A percentile compares a stretch with the other conserved stretches of the same genome.
Evolutionary conservation across 2,797 vertebrate genomes (phyloP).

Genomic region (Lepilemur septentrionalis): DNA sequence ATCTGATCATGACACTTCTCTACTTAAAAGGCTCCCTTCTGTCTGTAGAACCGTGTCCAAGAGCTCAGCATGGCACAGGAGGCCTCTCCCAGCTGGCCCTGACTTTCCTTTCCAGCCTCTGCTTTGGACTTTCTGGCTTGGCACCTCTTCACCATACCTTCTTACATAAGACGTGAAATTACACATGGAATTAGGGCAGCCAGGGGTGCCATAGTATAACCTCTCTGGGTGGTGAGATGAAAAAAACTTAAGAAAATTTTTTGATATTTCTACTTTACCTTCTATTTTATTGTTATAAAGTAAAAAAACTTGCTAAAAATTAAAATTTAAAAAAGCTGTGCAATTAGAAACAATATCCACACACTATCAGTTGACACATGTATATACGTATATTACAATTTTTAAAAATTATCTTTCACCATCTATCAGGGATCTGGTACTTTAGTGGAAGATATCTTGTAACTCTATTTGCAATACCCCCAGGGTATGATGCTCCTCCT

Average conservation of each 20-base stretch:
- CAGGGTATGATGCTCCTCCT: background rate
- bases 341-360: background rate
- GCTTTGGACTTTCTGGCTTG: background rate
- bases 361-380: background rate
- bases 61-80: background rate
- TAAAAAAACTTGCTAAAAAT: background rate
- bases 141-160: background rate
- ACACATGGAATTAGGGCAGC: background rate
- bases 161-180: background rate
- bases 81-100: background rate
- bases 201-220: background rate
- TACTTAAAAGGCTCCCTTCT: slow-evolving; percentile 15
- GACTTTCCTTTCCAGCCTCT: background rate
- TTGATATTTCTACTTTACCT: background rate
- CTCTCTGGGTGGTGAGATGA: background rate
- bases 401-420: background rate
- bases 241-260: background rate
- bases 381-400: background rate
- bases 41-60: background rate
- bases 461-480: background rate
- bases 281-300: background rate
- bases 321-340: background rate
- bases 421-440: background rate
- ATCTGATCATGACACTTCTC: background rate
- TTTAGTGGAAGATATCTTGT: background rate